Base-by-base conservation (phyloP, 2,113 vertebrate genomes). In the Dolichallabes microphthalmus region DNA sequence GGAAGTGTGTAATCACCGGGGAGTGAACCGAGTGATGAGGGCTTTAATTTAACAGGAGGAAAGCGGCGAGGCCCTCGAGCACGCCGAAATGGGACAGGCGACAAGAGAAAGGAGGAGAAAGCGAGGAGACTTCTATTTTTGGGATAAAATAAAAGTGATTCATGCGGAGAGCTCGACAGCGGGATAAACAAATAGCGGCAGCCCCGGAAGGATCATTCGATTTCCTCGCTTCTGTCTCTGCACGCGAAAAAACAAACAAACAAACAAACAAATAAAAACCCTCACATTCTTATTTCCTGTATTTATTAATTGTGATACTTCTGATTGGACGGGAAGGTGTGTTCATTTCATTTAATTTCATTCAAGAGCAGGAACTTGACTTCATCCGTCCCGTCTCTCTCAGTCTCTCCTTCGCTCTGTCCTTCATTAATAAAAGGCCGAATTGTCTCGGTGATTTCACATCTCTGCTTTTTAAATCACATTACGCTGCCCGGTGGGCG, bases 141-240 rank as follows among this genome's bases (percentile, higher is more conserved):
- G 82, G 82, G 3, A 75, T 92, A 89, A 87, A 91, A 87, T 27
- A 53, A 69, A 71, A 86, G 87, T 92, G 92, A 94, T 93, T 92
- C 92, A 93, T 55, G 85, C 87, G 86, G 82, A 83, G 82, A 85
- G 87, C 83, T 90, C 87, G 91, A 91, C 84, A 85, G 88, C 90
- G 92, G 91, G 91, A 53, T 93, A 94, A 94, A 95, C 92, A 90
- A 93, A 92, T 90, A 88, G 87, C 89, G 78, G 87, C 88, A 88
- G 89, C 90, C 89, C 68, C 68, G n/a, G 4, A 22, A 45, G 5
- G 77, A 66, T 60, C 88, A 89, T 90, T 68, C n/a, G 85, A 89
- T 82, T 82, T 88, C 73, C 86, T 87, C 79, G 73, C 12, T 80
- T 22, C 63, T 32, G 58, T 71, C 77, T 69, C 60, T 32, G 57